Conservation (phyloP, 2,797 vertebrate species). For the Margarornis squamiger region DNA sequence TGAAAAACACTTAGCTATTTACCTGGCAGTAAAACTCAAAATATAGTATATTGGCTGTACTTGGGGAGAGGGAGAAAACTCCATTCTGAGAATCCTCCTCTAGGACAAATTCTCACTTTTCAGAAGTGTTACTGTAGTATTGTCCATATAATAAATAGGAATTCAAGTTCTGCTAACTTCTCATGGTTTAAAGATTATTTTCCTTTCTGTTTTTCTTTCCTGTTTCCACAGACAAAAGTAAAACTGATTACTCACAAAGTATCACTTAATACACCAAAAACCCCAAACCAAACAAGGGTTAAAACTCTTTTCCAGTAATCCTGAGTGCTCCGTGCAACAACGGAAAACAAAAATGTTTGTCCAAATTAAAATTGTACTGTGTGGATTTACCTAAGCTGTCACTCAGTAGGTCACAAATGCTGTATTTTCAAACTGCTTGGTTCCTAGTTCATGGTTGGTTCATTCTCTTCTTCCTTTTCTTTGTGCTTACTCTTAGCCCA, state of each 20-base stretch:
- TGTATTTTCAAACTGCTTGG: background rate
- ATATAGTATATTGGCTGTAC: background rate
- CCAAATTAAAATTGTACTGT: background rate
- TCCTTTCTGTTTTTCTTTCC: background rate
- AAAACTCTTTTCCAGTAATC: background rate
- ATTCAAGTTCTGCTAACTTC: background rate
- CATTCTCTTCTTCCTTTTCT: background rate
- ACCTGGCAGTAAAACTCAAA: background rate
- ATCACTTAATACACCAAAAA: background rate
- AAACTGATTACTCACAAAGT: background rate
- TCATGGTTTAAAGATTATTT: background rate
- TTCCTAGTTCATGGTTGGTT: background rate
- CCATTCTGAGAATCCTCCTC: background rate
- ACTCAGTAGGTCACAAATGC: background rate
- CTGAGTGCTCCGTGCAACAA: rapidly evolving
- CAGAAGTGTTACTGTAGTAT: background rate
- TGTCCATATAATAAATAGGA: background rate
- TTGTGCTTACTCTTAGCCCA: background rate
- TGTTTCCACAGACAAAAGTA: background rate
- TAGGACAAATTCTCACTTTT: background rate
- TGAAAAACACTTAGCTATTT: background rate
- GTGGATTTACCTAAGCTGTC: background rate
- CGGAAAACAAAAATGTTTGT: background rate
- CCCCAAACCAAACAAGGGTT: background rate
- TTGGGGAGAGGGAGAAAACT: background rate